A percentile compares a stretch with the other conserved stretches of the same genome.
These are phyloP conservation scores for Phataginus tricuspis DNA, from an alignment of 2,797 vertebrate species.

Conservation along the genomic window DNA sequence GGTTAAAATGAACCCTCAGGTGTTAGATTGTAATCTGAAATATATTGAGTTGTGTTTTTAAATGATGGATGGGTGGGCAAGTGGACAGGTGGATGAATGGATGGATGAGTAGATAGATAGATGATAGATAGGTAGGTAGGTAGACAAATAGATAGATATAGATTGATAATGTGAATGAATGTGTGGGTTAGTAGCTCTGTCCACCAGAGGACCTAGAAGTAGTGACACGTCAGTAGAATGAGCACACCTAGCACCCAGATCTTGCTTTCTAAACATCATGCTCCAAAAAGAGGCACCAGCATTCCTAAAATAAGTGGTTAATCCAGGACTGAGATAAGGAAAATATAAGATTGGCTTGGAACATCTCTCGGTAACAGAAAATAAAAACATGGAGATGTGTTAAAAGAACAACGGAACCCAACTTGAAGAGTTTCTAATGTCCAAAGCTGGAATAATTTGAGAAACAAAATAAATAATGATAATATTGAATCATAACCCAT, in stretches of 20 bases:
- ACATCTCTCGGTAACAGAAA: background rate
- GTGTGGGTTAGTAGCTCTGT: background rate
- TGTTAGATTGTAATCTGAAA: background rate
- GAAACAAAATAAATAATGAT: background rate
- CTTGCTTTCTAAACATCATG: constrained; percentile 34
- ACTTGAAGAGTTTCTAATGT: background rate
- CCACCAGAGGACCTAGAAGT: background rate
- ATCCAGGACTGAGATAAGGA: background rate
- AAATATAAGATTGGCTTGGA: background rate
- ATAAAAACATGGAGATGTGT: background rate
- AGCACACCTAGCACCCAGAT: background rate
- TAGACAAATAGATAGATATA: background rate
- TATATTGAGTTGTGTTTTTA: background rate
- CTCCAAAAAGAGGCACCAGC: background rate
- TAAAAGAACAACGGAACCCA: background rate
- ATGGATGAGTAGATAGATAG: background rate
- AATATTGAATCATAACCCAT: background rate
- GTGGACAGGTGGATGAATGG: background rate
- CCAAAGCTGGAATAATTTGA: background rate
- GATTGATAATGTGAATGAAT: background rate
- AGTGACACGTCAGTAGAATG: background rate
- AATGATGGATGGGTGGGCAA: background rate
- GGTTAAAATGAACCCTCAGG: background rate
- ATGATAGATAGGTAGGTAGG: background rate
- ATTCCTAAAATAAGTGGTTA: background rate